Base-by-base conservation (phyloP, 2,797 vertebrate species). In the Tapirus indicus region DNA sequence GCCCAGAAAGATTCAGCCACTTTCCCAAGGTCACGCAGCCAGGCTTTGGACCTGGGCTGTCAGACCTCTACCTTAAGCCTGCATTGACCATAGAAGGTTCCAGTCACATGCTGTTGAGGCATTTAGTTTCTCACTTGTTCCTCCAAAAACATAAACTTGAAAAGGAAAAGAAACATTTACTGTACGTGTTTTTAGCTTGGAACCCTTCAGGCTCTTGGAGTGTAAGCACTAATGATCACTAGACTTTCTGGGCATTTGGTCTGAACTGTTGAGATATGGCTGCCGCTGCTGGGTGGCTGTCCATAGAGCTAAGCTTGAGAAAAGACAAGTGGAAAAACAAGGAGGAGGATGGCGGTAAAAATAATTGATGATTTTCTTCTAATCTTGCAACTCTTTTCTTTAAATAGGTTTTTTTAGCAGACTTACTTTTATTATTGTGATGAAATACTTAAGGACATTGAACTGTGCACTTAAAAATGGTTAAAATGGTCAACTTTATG, bases 241-340 rank as follows among this genome's bases (percentile, higher is more conserved):
- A 69, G 35, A 27, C n/a, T 86, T 25, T 91, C 41, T 27, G n/a
- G 74, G 49, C 96, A 84, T 68, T 58, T 80, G 88, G 66, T 66
- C 49, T 71, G 2, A 66, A n/a, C n/a, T 27, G 2, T 38, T 44
- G 23, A 1, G 1, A 21, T 41, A 3, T 0, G 14, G 8, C 58
- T 25, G 14, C 49, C 44, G 20, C 44, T 62, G 35, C 69, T 56
- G 18, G 35, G 92, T 72, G 90, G 8, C 35, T 94, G 5, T n/a
- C 32, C 12, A 2, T 13, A 58, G 44, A 60, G 25, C 38, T 41
- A 32, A 78, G 56, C 32, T 47, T 29, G 58, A 96, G 74, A 23
- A 69, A 47, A 47, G 75, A 95, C 35, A 92, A 68, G 71, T 13
- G 5, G 6, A 68, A 82, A 80, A 56, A 54, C 13, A 79, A 44